phyloP scores from a whole-genome alignment of 2,113 vertebrate species.

The Sphyrna mokarran region DNA sequence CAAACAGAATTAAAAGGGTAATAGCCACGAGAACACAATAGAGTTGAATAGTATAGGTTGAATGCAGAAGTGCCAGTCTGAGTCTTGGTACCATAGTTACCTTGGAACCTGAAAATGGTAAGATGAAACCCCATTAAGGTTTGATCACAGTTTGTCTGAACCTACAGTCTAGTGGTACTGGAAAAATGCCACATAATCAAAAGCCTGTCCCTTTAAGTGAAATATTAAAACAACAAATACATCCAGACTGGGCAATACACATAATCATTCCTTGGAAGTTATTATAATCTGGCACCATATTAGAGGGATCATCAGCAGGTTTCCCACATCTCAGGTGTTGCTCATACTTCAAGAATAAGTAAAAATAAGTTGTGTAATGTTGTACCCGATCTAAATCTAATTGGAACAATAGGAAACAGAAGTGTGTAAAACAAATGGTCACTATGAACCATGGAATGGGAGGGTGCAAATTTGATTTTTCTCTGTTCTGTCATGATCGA shows the following conservation, averaged over 20 bases:
- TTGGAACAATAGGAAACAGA: background rate
- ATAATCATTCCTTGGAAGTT: background rate
- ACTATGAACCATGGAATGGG: background rate
- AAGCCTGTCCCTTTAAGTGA: background rate
- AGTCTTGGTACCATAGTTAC: background rate
- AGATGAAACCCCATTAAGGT: background rate
- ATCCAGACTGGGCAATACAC: background rate
- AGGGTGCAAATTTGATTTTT: background rate
- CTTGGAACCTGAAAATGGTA: background rate
- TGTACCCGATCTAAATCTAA: background rate
- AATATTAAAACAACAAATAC: background rate
- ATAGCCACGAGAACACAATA: background rate
- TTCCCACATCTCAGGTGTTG: background rate
- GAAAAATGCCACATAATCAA: background rate
- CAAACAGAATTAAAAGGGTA: background rate
- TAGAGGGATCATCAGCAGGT: background rate
- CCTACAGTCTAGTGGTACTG: background rate
- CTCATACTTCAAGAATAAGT: background rate
- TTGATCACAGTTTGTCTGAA: background rate
- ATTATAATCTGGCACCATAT: background rate
- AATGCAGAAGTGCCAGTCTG: background rate
- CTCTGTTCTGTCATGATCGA: background rate
- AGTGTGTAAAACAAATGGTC: background rate
- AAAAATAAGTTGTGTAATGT: background rate
- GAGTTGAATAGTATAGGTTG: background rate